phyloP scores from a whole-genome alignment of 2,888 invertebrate genomes.

The Cephus pygmeus region DNA sequence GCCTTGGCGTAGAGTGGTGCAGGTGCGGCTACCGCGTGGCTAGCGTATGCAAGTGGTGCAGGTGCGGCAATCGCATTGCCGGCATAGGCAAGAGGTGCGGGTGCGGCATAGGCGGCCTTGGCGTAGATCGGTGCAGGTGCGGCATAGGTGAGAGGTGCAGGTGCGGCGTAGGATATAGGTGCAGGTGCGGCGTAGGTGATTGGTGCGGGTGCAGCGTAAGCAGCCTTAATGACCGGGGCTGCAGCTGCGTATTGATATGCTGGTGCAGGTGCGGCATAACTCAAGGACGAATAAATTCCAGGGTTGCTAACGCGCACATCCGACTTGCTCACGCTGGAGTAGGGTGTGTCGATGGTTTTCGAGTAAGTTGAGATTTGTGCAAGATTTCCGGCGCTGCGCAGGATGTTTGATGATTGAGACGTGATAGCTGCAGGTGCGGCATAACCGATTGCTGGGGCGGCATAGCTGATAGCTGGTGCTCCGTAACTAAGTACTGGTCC shows the following conservation, averaged over 20 bases:
- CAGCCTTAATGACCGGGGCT: slow-evolving; percentile 44
- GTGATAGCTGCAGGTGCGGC: slow-evolving; percentile 44
- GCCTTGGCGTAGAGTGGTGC: slow-evolving; percentile 30
- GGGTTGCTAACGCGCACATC: slow-evolving; percentile 79
- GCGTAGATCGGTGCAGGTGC: slow-evolving; percentile 53
- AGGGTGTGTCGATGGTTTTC: slow-evolving; percentile 79
- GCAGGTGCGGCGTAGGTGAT: slow-evolving; percentile 37
- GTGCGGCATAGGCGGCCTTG: slow-evolving; percentile 37
- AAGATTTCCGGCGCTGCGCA: slow-evolving; percentile 72
- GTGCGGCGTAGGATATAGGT: slow-evolving; percentile 52
- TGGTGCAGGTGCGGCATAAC: slow-evolving; percentile 36
- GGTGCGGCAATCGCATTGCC: slow-evolving; percentile 18
- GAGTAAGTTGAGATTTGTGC: slow-evolving; percentile 74
- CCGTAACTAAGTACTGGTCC: slow-evolving; percentile 58
- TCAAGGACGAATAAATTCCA: slow-evolving; percentile 63
- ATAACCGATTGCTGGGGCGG: slow-evolving; percentile 66
- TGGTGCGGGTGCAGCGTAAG: slow-evolving; percentile 34
- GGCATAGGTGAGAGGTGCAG: slow-evolving; percentile 43
- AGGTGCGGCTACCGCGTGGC: slow-evolving; percentile 20
- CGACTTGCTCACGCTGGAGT: slow-evolving; percentile 77
- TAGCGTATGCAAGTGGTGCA: slow-evolving; percentile 21
- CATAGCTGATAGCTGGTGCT: slow-evolving; percentile 68
- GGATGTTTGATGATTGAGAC: slow-evolving; percentile 64
- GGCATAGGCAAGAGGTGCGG: slow-evolving; percentile 25
- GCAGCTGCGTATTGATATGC: slow-evolving; percentile 40